Evolutionary conservation across 2,113 vertebrate genomes (phyloP).

Genomic region (Grallaria varia): DNA sequence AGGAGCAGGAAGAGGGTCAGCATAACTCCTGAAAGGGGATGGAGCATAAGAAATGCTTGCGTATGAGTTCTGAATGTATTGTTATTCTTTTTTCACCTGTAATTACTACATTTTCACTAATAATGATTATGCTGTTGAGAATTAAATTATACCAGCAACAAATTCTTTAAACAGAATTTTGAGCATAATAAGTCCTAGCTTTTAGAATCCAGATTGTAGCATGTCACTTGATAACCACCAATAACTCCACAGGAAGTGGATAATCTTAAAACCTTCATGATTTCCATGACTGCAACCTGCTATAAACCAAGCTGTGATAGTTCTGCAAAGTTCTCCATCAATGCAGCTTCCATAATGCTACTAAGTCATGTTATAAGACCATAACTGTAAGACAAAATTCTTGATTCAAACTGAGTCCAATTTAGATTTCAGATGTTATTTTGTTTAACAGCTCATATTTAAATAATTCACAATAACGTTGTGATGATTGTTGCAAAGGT

Average conservation of each 20-base stretch:
- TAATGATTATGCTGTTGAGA: background rate
- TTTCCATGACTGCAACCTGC: background rate
- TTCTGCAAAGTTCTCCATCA: background rate
- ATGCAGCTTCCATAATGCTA: background rate
- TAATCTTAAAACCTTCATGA: background rate
- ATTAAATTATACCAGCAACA: background rate
- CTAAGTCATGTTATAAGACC: background rate
- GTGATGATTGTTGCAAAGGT: slow-evolving; percentile 1
- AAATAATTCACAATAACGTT: slow-evolving; percentile 2
- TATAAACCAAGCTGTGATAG: background rate
- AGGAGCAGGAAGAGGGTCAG: background rate
- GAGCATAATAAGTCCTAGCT: background rate
- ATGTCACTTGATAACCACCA: background rate
- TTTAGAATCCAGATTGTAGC: background rate
- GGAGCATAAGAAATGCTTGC: background rate
- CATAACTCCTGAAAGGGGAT: background rate
- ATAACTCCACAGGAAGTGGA: background rate
- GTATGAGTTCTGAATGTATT: background rate
- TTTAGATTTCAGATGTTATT: slow-evolving; percentile 4
- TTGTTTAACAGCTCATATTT: background rate
- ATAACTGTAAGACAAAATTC: background rate
- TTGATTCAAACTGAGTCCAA: background rate
- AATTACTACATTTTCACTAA: background rate
- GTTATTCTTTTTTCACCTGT: background rate
- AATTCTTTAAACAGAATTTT: background rate